Percentiles rank a stretch among this genome's conserved stretches.
Conservation (phyloP, 2,888 invertebrate species). For the Cerastis rubricosa region DNA sequence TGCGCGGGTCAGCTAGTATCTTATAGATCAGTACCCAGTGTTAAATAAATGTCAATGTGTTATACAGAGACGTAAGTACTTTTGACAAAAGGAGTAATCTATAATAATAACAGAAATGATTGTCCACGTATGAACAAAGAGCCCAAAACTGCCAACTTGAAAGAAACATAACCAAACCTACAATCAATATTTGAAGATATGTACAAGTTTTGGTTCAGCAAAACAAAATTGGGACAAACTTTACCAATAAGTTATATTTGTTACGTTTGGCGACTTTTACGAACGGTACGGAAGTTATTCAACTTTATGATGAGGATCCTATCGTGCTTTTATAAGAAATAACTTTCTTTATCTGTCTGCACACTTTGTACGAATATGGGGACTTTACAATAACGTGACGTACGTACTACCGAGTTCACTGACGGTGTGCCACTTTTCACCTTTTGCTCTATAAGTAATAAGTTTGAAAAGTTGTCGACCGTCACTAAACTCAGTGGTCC, state of each 20-base stretch:
- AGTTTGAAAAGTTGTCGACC: too few species aligned
- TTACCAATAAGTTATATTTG: constrained; percentile 18
- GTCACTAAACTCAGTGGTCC: too few species aligned
- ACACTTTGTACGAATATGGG: neutral
- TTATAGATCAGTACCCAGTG: too few species aligned
- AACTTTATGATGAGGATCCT: constrained; percentile 27
- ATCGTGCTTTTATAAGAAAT: neutral
- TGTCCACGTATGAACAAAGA: too few species aligned
- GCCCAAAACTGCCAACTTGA: too few species aligned
- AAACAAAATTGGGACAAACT: constrained; percentile 13
- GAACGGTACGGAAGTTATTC: neutral
- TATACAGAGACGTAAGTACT: too few species aligned
- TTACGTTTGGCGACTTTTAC: neutral
- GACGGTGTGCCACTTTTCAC: too few species aligned
- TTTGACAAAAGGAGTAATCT: too few species aligned
- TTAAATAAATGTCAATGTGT: too few species aligned
- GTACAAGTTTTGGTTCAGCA: neutral
- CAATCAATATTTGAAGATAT: neutral
- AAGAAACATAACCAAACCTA: neutral
- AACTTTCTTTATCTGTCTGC: neutral
- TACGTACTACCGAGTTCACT: neutral
- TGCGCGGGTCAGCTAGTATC: too few species aligned
- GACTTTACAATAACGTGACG: neutral
- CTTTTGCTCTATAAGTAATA: too few species aligned
- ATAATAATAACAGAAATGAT: too few species aligned